Conservation (phyloP, 2,113 vertebrate species). For the Myotis lucifugus region DNA sequence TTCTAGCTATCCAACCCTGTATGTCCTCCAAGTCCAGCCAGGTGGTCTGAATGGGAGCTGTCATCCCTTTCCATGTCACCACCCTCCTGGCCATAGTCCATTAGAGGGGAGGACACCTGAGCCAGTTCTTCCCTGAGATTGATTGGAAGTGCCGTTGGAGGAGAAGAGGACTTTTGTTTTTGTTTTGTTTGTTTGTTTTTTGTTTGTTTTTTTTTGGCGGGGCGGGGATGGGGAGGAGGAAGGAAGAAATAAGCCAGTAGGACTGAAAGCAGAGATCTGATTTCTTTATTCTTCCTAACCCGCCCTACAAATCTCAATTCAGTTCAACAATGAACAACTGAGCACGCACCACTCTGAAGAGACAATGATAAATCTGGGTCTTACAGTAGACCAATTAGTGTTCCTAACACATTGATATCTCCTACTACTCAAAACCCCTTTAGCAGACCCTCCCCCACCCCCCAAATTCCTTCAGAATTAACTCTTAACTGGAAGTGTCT, state of each 20-base stretch:
- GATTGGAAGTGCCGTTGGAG: not conserved
- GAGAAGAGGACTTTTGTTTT: not conserved
- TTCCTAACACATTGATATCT: not conserved
- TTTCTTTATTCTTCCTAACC: not conserved
- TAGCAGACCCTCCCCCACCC: not conserved
- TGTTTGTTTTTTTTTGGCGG: too few relatives aligned
- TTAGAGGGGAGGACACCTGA: not conserved
- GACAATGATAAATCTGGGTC: not conserved
- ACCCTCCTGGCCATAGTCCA: not conserved
- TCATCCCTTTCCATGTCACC: not conserved
- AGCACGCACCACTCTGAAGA: accelerated
- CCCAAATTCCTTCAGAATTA: not conserved
- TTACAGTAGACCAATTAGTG: not conserved
- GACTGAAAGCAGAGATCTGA: not conserved
- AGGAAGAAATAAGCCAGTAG: not conserved
- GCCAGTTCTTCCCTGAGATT: not conserved
- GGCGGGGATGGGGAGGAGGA: too few relatives aligned
- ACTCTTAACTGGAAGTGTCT: not conserved
- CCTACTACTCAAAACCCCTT: not conserved
- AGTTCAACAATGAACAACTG: not conserved
- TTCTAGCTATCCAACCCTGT: not conserved
- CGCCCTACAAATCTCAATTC: not conserved
- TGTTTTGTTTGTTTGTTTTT: too few relatives aligned
- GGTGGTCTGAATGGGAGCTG: not conserved
- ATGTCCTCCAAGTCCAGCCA: not conserved